Evolutionary conservation across 2,113 vertebrate genomes (phyloP), one percentile per base, ranked within the genome.

Genomic region (Syngnathus typhle): DNA sequence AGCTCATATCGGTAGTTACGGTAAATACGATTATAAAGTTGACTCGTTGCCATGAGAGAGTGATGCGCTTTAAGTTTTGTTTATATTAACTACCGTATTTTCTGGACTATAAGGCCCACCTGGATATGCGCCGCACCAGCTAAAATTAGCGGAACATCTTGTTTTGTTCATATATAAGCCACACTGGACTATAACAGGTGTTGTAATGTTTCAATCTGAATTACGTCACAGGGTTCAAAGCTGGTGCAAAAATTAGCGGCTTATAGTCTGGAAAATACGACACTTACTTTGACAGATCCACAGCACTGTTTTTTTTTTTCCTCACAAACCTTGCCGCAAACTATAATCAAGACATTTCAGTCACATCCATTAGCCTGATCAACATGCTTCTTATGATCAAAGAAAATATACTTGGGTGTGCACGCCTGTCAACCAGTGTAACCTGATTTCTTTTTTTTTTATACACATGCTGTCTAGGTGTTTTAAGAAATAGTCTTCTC

Each of bases 401-500:
- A 36, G 27, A 58, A 58, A 55, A 27, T 23, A 58, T 58, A 36
- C 55, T 36, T 18, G 4, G 13, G 6, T 61, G 38, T 13, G 19
- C 19, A 12, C 19, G 16, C 36, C 44, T 37, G 13, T 66, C 36
- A n/a, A 61, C n/a, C 2, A 13, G 21, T 12, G 38, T 12, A 61
- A 61, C n/a, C 27, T 21, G 23, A 61, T 21, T 67, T 70, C 39
- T 51, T 67, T 67, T 16, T 8, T 27, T 56, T 61, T 47, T 18
- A 39, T 51, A 68, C 67, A 52, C 76, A 49, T 0, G 59, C 68
- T 71, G 41, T 77, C 72, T 74, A 63, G 11, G 36, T 58, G 64
- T 80, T 82, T 83, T 69, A 61, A 60, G 67, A 85, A 81, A 82
- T 68, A 72, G 36, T 71, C 58, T 70, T 67, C 61, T 81, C 67